Percentiles rank a stretch among this genome's conserved stretches.
phyloP scores from a whole-genome alignment of 2,888 invertebrate genomes.

The Aproaerema taeniolella region DNA sequence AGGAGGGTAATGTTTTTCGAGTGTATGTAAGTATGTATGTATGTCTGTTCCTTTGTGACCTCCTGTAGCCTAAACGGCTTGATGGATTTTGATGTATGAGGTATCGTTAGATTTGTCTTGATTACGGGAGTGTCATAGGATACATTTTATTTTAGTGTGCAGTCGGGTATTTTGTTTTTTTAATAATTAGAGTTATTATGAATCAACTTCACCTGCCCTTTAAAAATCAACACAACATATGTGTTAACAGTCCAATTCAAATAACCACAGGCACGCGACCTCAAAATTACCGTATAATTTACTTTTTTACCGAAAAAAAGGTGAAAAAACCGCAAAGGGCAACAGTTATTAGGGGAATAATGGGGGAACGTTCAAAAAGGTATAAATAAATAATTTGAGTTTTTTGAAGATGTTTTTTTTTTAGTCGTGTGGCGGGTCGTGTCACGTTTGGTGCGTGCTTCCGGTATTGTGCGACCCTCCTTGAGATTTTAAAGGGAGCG shows the following conservation, averaged over 20 bases:
- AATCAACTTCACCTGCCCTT: too few species aligned
- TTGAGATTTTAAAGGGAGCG: conserved; percentile 27
- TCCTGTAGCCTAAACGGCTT: too few species aligned
- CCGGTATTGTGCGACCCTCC: conserved; percentile 55
- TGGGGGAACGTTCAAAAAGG: conserved; percentile 51
- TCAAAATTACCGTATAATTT: conserved; percentile 13
- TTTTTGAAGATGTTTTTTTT: conserved; percentile 38
- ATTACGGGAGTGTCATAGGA: too few species aligned
- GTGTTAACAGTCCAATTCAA: conserved; percentile 1
- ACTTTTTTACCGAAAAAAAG: conserved; percentile 24
- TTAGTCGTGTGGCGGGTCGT: conserved; percentile 54
- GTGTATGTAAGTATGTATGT: too few species aligned
- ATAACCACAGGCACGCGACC: conserved; percentile 9
- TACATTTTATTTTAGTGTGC: too few species aligned
- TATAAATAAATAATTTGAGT: conserved; percentile 55
- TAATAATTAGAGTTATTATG: too few species aligned
- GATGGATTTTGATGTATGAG: too few species aligned
- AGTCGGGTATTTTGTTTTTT: too few species aligned
- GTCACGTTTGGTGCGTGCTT: conserved; percentile 56
- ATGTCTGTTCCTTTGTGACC: too few species aligned
- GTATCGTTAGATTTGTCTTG: too few species aligned
- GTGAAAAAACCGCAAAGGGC: conserved; percentile 31
- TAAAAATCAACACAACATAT: conserved; percentile 1
- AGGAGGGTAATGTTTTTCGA: too few species aligned
- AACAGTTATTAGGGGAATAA: conserved; percentile 25